A percentile compares a stretch with the other conserved stretches of the same genome.
Evolutionary conservation across 2,888 invertebrate genomes (phyloP).

Genomic region (Anagyrus pseudococci): DNA sequence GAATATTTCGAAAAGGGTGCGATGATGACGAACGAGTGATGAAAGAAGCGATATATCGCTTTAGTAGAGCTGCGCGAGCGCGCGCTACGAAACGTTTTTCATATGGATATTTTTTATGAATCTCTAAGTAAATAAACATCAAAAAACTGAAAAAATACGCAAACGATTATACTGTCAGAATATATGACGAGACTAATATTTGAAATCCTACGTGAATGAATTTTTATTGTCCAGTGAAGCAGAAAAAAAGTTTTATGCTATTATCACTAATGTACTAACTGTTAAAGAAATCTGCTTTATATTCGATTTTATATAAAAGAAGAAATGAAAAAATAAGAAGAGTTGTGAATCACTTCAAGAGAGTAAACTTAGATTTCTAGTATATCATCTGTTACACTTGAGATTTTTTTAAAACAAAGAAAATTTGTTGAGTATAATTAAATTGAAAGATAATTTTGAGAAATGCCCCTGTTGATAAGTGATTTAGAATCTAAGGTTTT

Average conservation of each 20-base stretch:
- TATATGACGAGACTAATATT: conserved; percentile 11
- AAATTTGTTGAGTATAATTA: neutral
- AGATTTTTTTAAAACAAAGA: neutral
- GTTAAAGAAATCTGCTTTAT: conserved; percentile 25
- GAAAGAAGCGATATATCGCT: neutral
- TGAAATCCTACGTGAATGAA: conserved; percentile 21
- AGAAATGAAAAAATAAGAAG: conserved; percentile 3
- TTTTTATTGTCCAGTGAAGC: conserved; percentile 20
- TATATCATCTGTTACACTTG: conserved; percentile 2
- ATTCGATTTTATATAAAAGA: conserved; percentile 20
- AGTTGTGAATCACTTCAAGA: conserved; percentile 10
- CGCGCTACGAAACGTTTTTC: conserved; percentile 22
- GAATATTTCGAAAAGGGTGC: conserved; percentile 10
- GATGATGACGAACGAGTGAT: too few species aligned
- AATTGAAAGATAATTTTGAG: too few species aligned
- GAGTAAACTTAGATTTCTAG: conserved; percentile 1
- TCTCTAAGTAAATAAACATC: conserved; percentile 18
- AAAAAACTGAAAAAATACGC: too few species aligned
- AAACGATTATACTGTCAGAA: too few species aligned
- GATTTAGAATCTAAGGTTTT: neutral
- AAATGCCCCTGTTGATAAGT: neutral
- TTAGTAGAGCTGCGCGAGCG: neutral
- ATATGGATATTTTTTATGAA: conserved; percentile 36
- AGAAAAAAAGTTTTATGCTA: conserved; percentile 12
- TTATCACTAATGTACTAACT: conserved; percentile 23